phyloP scores from a whole-genome alignment of 2,113 vertebrate species.

The Rhinolophus ferrumequinum region DNA sequence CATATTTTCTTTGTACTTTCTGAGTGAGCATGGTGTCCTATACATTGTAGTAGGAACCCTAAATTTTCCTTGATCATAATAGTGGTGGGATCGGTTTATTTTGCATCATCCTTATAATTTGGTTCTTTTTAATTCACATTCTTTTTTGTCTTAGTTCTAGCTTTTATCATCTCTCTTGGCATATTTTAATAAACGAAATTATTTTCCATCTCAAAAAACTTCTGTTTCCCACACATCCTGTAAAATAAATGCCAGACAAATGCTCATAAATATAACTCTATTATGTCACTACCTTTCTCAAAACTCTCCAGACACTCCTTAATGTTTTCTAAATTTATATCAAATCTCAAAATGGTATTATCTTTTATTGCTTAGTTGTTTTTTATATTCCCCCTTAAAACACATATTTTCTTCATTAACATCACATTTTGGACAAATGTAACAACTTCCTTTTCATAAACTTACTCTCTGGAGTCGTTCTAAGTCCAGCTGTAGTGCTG shows the following conservation, averaged over 20 bases:
- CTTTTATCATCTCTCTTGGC: background rate
- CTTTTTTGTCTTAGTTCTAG: slow-evolving; percentile 10
- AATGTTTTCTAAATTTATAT: slow-evolving; percentile 25
- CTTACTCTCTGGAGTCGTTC: background rate
- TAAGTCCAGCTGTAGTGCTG: background rate
- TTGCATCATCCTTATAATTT: background rate
- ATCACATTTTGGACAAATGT: background rate
- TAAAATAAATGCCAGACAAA: background rate
- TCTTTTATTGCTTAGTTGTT: background rate
- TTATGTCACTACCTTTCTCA: background rate
- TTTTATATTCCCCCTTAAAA: background rate
- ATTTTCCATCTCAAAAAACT: background rate
- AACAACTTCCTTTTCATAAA: background rate
- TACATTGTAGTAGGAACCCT: background rate
- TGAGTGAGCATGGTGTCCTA: background rate
- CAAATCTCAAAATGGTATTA: background rate
- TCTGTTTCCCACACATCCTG: background rate
- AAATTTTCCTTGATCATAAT: background rate
- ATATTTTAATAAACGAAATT: background rate
- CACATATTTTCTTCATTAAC: background rate
- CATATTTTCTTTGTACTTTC: background rate
- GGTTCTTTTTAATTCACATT: slow-evolving; percentile 13
- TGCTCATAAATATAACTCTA: background rate
- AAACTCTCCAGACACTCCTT: background rate
- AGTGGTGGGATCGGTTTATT: background rate